Conservation (phyloP, 2,888 invertebrate genomes). For the Calliopum simillimum region DNA sequence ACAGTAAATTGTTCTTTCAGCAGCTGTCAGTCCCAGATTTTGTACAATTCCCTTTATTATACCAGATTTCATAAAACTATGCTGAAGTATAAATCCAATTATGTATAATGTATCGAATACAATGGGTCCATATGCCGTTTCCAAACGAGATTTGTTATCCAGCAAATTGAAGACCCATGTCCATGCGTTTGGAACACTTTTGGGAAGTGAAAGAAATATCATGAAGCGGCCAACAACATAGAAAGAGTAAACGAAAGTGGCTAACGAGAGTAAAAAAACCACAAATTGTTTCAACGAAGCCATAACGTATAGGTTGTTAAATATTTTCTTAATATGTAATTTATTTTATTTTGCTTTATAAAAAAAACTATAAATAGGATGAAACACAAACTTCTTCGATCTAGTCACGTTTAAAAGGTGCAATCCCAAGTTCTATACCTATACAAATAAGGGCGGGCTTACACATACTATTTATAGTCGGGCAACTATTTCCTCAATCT, state of each 20-base stretch:
- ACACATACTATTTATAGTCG: no score
- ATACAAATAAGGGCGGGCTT: no score
- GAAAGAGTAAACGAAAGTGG: slow-evolving; percentile 69
- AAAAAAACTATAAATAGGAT: no score
- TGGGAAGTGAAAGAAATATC: slow-evolving; percentile 70
- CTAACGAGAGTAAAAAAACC: slow-evolving; percentile 62
- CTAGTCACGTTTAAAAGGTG: no score
- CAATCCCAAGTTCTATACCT: no score
- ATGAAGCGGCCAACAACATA: slow-evolving; percentile 70
- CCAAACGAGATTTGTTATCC: slow-evolving; percentile 61
- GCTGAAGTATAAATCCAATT: slow-evolving; percentile 71
- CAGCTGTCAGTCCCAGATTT: slow-evolving; percentile 65
- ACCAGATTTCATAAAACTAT: slow-evolving; percentile 70
- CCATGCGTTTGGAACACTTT: slow-evolving; percentile 57
- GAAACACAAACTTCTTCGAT: no score
- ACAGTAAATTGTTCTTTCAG: slow-evolving; percentile 69
- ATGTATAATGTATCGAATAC: slow-evolving; percentile 69
- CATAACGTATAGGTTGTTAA: slow-evolving; percentile 50
- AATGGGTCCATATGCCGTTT: slow-evolving; percentile 65
- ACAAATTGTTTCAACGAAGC: slow-evolving; percentile 55
- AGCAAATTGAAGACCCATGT: slow-evolving; percentile 63
- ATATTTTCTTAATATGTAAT: background rate
- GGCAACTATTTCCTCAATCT: no score
- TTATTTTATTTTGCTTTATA: no score
- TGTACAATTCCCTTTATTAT: slow-evolving; percentile 67